Evolutionary conservation across 2,797 vertebrate genomes (phyloP), one percentile per base, ranked within the genome.

Genomic region (Pantherophis alleghaniensis): DNA sequence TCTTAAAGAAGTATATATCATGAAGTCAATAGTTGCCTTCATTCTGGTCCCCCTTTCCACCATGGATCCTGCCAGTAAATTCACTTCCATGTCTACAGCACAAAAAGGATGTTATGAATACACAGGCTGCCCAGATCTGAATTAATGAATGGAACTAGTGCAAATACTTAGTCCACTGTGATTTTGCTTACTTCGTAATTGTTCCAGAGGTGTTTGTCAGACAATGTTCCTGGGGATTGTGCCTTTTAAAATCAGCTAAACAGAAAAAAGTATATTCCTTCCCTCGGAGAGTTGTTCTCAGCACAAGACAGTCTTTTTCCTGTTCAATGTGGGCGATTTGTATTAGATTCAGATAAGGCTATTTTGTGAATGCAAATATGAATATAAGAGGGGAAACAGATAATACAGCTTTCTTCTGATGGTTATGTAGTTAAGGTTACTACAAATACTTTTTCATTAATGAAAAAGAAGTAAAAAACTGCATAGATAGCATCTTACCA

Each of bases 351-450:
- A 95, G 96, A 96, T 96, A 96, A 95, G 92, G 42, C 61, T 96
- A 83, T 86, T 96, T 96, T 94, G 95, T 95, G 94, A 97, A 97
- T 97, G 95, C 93, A 97, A 97, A 97, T 96, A 95, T 66, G 83
- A 96, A 95, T 91, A 94, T 96, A 96, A 95, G 66, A 94, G 95
- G 96, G 93, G 28, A 69, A 91, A 89, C 94, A 91, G 89, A 93
- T 95, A 96, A 93, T 96, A 86, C 83, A 74, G 91, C 1, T 20
- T 88, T 97, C 90, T 95, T 96, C 94, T 90, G 83, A 94, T 59
- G 57, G 5, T 90, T 96, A 26, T 86, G 92, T 90, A 93, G 92
- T 96, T 91, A 94, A 97, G 96, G 96, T 92, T 63, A 95, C 92
- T 96, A 94, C 92, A 63, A 63, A 63, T 63, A 63, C 3, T 63